Evolutionary conservation across 2,113 vertebrate genomes (phyloP).

Genomic region (Chinchilla lanigera): DNA sequence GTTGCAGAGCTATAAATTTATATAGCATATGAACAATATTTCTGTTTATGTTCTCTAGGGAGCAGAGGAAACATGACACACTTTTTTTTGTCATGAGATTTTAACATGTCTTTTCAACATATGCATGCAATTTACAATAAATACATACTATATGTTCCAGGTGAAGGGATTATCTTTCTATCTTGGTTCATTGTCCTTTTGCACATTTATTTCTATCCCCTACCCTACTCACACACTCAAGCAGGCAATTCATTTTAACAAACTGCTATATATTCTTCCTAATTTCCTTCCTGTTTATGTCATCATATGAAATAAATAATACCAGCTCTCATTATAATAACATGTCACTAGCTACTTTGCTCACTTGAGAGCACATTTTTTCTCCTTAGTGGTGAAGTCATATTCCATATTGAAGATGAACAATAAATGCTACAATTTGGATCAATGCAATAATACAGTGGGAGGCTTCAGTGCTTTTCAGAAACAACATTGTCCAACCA

Average conservation of each 20-base stretch:
- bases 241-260: neutral
- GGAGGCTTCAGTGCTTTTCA: neutral
- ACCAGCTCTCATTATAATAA: neutral
- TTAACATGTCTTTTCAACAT: neutral
- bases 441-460: neutral
- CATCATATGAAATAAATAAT: neutral
- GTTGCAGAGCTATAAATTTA: neutral
- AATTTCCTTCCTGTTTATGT: neutral
- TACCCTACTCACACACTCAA: neutral
- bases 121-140: neutral
- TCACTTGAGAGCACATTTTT: neutral
- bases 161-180: neutral
- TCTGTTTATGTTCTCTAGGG: neutral
- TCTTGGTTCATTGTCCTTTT: neutral
- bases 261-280: neutral
- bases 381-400: conserved; percentile 27
- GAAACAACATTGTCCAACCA: neutral
- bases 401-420: neutral
- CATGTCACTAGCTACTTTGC: neutral
- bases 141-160: neutral
- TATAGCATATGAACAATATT: neutral
- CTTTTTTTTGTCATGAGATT: neutral
- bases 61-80: neutral
- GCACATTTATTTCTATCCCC: neutral
- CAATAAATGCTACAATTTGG: conserved; percentile 11